Evolutionary conservation across 2,888 invertebrate genomes (phyloP), one percentile per base, ranked within the genome.

Genomic region (Psylliodes chrysocephalus): DNA sequence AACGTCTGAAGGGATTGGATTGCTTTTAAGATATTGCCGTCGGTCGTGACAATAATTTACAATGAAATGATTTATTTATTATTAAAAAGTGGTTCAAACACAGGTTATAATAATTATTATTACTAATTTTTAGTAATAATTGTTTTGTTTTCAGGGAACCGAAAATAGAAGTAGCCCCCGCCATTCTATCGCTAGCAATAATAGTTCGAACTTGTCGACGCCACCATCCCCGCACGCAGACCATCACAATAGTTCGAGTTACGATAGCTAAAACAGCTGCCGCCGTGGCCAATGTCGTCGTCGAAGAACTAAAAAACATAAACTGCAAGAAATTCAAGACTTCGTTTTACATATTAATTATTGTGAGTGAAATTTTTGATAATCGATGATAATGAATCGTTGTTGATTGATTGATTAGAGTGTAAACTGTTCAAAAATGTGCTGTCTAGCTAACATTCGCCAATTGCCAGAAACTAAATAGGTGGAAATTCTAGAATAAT

Each of bases 121-220:
- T 25, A 25, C 25, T 5, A 25, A 17, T 4, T 42, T 6, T 42
- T 42, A 15, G 15, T 17, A 19, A 19, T 18, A 15, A 46, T 40
- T 40, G 6, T 15, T 17, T 15, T 15, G 8, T 44, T 44, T 22
- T n/a, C 60, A 83, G 83, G 81, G 77, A 51, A 79, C 81, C 10
- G 82, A 82, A 71, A 68, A 66, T 46, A 79, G 81, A 72, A 76
- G 79, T 64, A 89, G 89, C 79, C 90, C 90, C 42, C 86, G 90
- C 63, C 90, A 90, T 79, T 91, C 90, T 61, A 87, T 90, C 76
- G 89, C 89, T 63, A 90, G 90, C 66, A 90, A 90, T 82, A 90
- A 90, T 80, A 90, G 90, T 83, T 90, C 89, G 75, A 90, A 90
- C 81, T 85, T 89, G 73, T 90, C 90, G 70, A 90, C 90, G 47